Conservation (phyloP, 2,113 vertebrate species). For the Taxidea taxus region DNA sequence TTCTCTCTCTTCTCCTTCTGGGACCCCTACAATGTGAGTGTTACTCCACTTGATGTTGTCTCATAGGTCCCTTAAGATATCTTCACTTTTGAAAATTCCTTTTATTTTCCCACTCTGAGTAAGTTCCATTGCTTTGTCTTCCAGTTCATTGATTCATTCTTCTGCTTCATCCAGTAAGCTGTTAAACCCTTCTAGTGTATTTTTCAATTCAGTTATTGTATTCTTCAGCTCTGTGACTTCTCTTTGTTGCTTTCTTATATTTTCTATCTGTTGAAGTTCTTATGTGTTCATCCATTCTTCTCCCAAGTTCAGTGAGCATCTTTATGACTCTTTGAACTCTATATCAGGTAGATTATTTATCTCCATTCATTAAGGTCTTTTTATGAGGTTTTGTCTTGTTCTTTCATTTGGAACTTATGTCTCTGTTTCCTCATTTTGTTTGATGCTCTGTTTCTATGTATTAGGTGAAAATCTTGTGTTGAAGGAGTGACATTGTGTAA, state of each 20-base stretch:
- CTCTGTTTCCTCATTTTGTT: neutral
- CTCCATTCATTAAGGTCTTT: neutral
- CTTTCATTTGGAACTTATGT: neutral
- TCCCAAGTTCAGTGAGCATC: neutral
- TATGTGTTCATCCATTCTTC: neutral
- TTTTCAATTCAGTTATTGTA: neutral
- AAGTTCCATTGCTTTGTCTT: neutral
- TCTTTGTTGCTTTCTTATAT: neutral
- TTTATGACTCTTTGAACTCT: neutral
- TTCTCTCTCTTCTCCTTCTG: neutral
- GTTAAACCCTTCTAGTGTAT: neutral
- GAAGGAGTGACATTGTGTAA: neutral
- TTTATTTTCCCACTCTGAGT: neutral
- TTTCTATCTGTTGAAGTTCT: neutral
- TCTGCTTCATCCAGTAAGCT: neutral
- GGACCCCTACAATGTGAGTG: neutral
- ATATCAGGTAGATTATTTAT: neutral
- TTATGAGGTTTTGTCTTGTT: neutral
- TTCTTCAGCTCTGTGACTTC: neutral
- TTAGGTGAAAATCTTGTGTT: neutral
- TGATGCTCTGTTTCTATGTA: neutral
- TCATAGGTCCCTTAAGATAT: neutral
- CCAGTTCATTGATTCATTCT: neutral
- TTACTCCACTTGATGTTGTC: neutral
- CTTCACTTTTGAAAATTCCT: neutral